Percentiles rank a stretch among this genome's conserved stretches.
These are phyloP conservation scores for Passer montanus DNA, from an alignment of 2,113 vertebrate species.

Conservation along the genomic window DNA sequence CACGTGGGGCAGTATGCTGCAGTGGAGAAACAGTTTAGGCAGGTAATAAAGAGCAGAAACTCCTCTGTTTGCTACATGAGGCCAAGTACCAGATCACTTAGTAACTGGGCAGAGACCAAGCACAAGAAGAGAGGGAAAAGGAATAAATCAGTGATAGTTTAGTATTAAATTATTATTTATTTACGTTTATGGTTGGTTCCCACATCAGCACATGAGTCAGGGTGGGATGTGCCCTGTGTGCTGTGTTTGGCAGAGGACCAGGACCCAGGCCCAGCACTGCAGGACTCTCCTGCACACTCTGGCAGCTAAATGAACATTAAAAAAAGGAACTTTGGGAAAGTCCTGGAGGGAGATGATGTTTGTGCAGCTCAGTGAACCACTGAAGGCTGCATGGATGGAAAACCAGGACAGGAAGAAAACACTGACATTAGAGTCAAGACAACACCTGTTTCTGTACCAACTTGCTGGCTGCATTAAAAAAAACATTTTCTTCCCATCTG, in stretches of 20 bases:
- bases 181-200: background rate
- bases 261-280: background rate
- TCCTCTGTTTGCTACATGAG: background rate
- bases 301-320: background rate
- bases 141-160: background rate
- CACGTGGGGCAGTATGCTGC: background rate
- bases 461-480: background rate
- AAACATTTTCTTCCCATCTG: background rate
- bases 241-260: background rate
- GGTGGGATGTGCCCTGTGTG: fast-evolving
- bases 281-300: background rate
- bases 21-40: background rate
- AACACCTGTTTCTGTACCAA: background rate
- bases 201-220: fast-evolving
- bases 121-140: background rate
- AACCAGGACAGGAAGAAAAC: background rate
- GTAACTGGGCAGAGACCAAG: background rate
- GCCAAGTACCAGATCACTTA: background rate
- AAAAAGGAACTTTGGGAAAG: background rate
- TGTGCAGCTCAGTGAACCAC: background rate
- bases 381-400: background rate
- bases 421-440: background rate
- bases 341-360: background rate
- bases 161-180: background rate
- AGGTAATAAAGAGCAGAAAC: background rate